phyloP scores from a whole-genome alignment of 1,140 invertebrate species.

The Macrotrachela quadricornifera region DNA sequence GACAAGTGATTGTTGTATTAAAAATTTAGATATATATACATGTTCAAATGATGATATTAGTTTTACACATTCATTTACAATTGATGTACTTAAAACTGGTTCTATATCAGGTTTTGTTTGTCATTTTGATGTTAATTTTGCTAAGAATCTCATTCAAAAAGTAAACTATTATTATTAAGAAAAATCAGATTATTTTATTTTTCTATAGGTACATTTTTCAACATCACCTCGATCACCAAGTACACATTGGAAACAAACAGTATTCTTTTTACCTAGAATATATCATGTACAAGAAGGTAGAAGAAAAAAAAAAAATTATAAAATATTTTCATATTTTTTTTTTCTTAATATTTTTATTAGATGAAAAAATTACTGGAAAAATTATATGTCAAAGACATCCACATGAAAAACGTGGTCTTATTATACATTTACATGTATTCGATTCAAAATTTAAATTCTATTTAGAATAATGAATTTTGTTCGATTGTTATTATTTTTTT shows the following conservation, averaged over 20 bases:
- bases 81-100: no score
- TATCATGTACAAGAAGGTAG: background rate
- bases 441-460: conserved; percentile 1
- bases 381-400: conserved; percentile 5
- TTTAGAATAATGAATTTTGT: conserved; percentile 2
- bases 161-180: no score
- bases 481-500: no score
- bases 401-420: background rate
- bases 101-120: no score
- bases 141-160: no score
- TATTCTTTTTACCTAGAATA: background rate
- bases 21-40: no score
- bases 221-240: conserved; percentile 1
- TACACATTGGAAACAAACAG: conserved; percentile 9
- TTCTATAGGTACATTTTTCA: background rate
- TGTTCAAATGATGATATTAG: no score
- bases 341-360: background rate
- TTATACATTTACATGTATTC: background rate
- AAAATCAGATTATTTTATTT: no score
- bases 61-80: no score
- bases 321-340: background rate
- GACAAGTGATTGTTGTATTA: no score
- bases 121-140: no score
- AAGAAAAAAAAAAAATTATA: background rate
- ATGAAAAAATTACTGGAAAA: background rate